phyloP scores from a whole-genome alignment of 92 coral and sea anemone genomes.

The Actinernus sp. region DNA sequence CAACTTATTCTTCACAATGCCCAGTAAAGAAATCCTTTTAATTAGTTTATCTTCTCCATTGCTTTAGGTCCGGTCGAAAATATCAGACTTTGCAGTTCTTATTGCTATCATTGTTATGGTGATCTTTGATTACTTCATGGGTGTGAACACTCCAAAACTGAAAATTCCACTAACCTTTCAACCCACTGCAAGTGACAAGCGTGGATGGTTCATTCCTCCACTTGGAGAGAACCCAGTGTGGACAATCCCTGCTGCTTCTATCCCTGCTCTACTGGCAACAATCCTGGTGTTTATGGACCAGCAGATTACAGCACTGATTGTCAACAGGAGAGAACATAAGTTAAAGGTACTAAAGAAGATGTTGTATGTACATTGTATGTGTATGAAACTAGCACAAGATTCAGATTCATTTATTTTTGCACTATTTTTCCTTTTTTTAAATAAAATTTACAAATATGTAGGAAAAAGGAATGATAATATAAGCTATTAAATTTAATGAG shows the following conservation, averaged over 20 bases:
- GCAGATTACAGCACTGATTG: constrained; percentile 97
- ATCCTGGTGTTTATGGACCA: constrained; percentile 99
- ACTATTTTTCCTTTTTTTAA: no score
- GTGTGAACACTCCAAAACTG: constrained; percentile 89
- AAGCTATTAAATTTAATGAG: no score
- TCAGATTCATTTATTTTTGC: no score
- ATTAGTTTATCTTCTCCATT: no score
- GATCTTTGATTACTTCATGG: constrained; percentile 64
- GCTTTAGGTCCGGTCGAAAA: constrained; percentile 87
- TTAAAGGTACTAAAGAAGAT: constrained; percentile 63
- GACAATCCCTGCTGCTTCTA: constrained; percentile 87
- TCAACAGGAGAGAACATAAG: constrained; percentile 97
- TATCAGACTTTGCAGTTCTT: constrained; percentile 95
- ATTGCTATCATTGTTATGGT: constrained; percentile 90
- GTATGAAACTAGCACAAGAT: no score
- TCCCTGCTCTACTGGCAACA: constrained; percentile 95
- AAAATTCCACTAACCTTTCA: constrained; percentile 75
- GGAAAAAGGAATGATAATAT: no score
- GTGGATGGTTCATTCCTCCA: constrained; percentile 93
- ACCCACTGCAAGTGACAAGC: constrained; percentile 79
- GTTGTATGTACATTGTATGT: no score
- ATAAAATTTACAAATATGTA: no score
- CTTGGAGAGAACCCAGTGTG: constrained; percentile 94
- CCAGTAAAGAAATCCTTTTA: no score
- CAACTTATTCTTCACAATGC: no score